phyloP scores from a whole-genome alignment of 2,113 vertebrate species.

The Myanophis thanlyinensis region DNA sequence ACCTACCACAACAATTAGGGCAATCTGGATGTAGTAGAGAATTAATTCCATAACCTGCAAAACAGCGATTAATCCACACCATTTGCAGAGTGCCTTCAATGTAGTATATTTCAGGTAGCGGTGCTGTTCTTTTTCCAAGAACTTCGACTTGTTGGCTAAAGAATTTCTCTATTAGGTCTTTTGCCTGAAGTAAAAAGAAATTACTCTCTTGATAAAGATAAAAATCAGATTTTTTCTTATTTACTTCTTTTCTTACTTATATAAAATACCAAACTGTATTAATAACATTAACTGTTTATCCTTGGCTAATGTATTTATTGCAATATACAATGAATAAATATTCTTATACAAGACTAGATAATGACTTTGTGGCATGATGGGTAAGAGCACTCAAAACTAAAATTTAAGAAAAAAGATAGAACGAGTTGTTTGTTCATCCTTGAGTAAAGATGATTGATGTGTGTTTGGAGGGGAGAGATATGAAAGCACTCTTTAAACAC shows the following conservation, averaged over 20 bases:
- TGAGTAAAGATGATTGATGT: neutral
- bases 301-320: neutral
- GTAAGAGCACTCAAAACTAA: neutral
- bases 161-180: slow-evolving; percentile 58
- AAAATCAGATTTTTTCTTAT: neutral
- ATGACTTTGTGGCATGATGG: neutral
- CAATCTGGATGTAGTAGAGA: slow-evolving; percentile 52
- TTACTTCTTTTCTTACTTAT: neutral
- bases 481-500: neutral
- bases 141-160: slow-evolving; percentile 60
- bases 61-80: slow-evolving; percentile 53
- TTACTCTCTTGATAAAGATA: slow-evolving; percentile 29
- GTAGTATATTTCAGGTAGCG: slow-evolving; percentile 57
- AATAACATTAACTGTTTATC: neutral
- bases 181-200: slow-evolving; percentile 57
- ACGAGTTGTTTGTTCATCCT: neutral
- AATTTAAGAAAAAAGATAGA: neutral
- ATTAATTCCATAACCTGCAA: slow-evolving; percentile 61
- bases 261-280: neutral
- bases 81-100: slow-evolving; percentile 61
- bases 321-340: neutral
- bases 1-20: slow-evolving; percentile 63
- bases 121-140: slow-evolving; percentile 36
- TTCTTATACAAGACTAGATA: neutral
- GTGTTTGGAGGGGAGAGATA: neutral